phyloP scores from a whole-genome alignment of 2,888 invertebrate genomes.

The Agriotes lineatus region DNA sequence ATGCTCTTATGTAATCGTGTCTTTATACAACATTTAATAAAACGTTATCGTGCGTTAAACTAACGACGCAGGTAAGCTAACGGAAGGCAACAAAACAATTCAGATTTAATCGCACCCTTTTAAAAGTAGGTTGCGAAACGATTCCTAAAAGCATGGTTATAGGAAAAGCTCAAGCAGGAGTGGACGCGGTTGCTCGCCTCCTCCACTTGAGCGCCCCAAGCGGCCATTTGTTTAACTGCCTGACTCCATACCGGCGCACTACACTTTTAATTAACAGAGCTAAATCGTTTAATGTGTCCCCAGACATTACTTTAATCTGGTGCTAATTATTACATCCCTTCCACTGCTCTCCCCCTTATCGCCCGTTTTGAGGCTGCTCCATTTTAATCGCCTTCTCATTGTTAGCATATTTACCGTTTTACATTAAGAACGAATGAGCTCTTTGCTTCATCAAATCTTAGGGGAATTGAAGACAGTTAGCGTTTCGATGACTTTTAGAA shows the following conservation, averaged over 20 bases:
- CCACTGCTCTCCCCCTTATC: slow-evolving; percentile 50
- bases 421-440: not conserved
- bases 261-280: slow-evolving; percentile 69
- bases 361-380: slow-evolving; percentile 43
- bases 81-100: too few species aligned
- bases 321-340: slow-evolving; percentile 72
- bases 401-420: slow-evolving; percentile 31
- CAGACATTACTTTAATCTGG: slow-evolving; percentile 75
- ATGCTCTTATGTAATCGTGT: too few species aligned
- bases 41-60: too few species aligned
- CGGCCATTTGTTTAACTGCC: slow-evolving; percentile 63
- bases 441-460: not conserved
- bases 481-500: too few species aligned
- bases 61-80: too few species aligned
- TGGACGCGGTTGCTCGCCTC: slow-evolving; percentile 41
- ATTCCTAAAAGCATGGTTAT: not conserved
- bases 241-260: slow-evolving; percentile 56
- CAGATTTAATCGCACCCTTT: too few species aligned
- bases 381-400: slow-evolving; percentile 43
- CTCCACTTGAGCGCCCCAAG: slow-evolving; percentile 52
- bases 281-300: slow-evolving; percentile 72
- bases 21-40: too few species aligned
- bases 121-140: not conserved
- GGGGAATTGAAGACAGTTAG: too few species aligned
- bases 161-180: slow-evolving; percentile 31